Evolutionary conservation across 2,888 invertebrate species (phyloP), one percentile per base, ranked within the genome.

Genomic region (Tribolium freemani): DNA sequence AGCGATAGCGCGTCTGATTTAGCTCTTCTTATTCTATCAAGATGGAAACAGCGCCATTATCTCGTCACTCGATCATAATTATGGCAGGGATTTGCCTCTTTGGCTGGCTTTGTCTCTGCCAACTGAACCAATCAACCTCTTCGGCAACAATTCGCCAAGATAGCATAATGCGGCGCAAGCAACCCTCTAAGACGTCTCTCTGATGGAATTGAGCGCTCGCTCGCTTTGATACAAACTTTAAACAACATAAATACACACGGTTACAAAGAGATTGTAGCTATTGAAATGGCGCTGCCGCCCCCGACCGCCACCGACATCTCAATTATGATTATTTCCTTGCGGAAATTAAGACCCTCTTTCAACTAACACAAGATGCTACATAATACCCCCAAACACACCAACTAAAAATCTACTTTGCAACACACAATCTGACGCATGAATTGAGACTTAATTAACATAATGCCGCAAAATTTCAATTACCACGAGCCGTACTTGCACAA

Each of bases 91-190:
- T 73, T 73, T 73, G 81, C 80, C 79, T 78, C 78, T 78, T 80
- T 78, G 76, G 79, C 75, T 74, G 51, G 78, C 78, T 82, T 82
- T 82, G 82, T 82, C 77, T 81, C 76, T 78, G 77, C 72, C 80
- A 82, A 81, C 79, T 78, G 81, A 82, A 82, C 81, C 82, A 82
- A 82, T 82, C 81, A 79, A 78, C 79, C 77, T 81, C 79, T 78
- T 72, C 69, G 74, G 78, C 75, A 80, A 81, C 81, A 81, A 81
- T 82, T 77, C 80, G 72, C 72, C 74, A 77, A 80, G 81, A 81
- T 79, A 69, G 73, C 66, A 69, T 61, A 26, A 58, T 68, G 44
- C 56, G 77, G 71, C 72, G 73, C 75, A 76, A 74, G 72, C 76
- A 76, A 75, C 75, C 76, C 77, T 75, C 76, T 80, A 79, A 80